Evolutionary conservation across 2,113 vertebrate genomes (phyloP), one percentile per base, ranked within the genome.

Genomic region (Paraplagusia blochii): DNA sequence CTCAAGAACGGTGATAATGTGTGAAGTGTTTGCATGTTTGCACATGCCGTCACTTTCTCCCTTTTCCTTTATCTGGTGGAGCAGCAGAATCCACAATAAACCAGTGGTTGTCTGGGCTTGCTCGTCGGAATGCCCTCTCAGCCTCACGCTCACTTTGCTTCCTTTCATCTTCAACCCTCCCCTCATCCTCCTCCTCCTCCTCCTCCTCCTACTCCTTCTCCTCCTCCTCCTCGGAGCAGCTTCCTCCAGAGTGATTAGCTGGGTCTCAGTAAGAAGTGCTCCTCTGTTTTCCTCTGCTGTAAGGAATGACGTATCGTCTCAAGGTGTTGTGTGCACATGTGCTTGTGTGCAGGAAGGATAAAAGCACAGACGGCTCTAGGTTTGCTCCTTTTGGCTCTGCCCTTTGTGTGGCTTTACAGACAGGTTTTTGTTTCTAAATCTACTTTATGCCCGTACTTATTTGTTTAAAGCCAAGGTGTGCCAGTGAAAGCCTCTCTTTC

Each of bases 51-150:
- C 68, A 77, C 79, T 79, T 81, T 85, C 79, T 82, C 79, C 79
- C 57, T 53, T 46, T 55, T 61, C 52, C 61, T 60, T 67, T 61
- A 72, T 66, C 58, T 45, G 9, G 52, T 35, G 68, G 60, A 60
- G 62, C 76, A 72, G 54, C 58, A 53, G 69, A 78, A 40, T 43
- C 22, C 22, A 82, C 77, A 85, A 81, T 76, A 64, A 77, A 47
- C 63, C 62, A 57, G 2, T 69, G 68, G 84, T 74, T 85, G 87
- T 83, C 82, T 69, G 77, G 84, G 78, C 84, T 81, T 87, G 85
- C 74, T 80, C 68, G 58, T 59, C 56, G 82, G 81, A 88, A 87
- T 86, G 84, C 76, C 74, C 73, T 84, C 74, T 73, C 67, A 74
- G 73, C 69, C 72, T 74, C 57, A 60, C 72, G 49, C 75, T 83